Percentiles rank a stretch among this genome's conserved stretches.
Evolutionary conservation across 2,797 vertebrate genomes (phyloP).

Genomic region (Danio tinwini): DNA sequence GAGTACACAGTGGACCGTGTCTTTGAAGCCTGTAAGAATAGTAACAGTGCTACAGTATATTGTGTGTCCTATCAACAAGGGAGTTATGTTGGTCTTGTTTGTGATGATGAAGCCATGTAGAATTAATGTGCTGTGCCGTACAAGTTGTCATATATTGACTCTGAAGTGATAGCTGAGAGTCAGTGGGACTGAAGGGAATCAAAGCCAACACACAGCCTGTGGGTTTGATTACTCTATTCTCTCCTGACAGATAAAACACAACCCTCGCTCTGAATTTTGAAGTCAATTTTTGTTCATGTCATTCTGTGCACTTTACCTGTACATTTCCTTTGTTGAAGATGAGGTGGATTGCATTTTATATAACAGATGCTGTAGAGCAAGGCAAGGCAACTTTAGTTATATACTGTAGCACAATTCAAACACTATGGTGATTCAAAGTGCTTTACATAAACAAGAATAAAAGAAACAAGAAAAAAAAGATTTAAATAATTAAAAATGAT

Average conservation of each 20-base stretch:
- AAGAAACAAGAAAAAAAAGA: too few species aligned
- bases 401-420: too few species aligned
- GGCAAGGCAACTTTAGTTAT: too few species aligned
- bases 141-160: constrained; percentile 72
- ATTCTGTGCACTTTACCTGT: neutral
- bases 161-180: constrained; percentile 66
- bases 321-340: neutral
- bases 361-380: neutral
- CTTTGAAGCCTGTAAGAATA: neutral
- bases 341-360: neutral
- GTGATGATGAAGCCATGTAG: constrained; percentile 66
- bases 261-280: neutral
- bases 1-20: neutral
- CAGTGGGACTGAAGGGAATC: neutral
- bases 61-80: neutral
- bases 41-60: neutral
- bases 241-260: neutral
- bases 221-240: constrained; percentile 3
- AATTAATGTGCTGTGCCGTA: constrained; percentile 75
- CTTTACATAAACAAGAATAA: too few species aligned
- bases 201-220: neutral
- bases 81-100: constrained; percentile 37
- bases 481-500: too few species aligned
- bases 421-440: too few species aligned
- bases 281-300: neutral